Conservation (phyloP, 1,140 invertebrate species). For the Radopholus similis region DNA sequence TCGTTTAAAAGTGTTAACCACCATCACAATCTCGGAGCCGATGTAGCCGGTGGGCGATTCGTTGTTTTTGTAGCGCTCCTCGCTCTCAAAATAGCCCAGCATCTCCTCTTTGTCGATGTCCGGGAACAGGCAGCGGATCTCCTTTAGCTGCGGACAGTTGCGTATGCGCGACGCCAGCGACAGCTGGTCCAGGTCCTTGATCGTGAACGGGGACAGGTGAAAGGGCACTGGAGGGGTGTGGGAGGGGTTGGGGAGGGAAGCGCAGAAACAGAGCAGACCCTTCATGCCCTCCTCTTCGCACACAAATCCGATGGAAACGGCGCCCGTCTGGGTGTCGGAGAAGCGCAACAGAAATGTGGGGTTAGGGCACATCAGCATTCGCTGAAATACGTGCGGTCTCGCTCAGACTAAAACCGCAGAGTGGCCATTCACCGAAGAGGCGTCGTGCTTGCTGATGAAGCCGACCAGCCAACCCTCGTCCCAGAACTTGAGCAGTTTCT, state of each 20-base stretch:
- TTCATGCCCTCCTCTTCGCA: constrained; percentile 58
- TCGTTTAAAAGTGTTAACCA: no score
- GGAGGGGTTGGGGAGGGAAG: not conserved
- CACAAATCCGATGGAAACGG: constrained; percentile 58
- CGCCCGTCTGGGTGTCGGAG: constrained; percentile 59
- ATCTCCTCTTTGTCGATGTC: constrained; percentile 59
- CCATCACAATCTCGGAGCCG: constrained; percentile 60
- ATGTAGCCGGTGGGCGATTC: constrained; percentile 57
- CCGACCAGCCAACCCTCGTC: constrained; percentile 60
- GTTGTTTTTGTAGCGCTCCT: constrained; percentile 46
- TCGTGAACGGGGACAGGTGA: constrained; percentile 58
- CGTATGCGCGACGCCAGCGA: constrained; percentile 56
- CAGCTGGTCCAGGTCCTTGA: constrained; percentile 59
- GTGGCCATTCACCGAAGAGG: constrained; percentile 24
- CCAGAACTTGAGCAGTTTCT: constrained; percentile 59
- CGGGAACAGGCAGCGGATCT: constrained; percentile 58
- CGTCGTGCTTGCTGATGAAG: constrained; percentile 58
- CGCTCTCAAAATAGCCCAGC: constrained; percentile 51
- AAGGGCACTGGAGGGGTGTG: constrained; percentile 46
- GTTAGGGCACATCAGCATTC: constrained; percentile 42
- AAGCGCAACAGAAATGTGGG: constrained; percentile 55
- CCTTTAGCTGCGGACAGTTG: constrained; percentile 55
- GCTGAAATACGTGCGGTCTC: not conserved
- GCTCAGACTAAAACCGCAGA: not conserved
- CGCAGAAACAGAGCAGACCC: constrained; percentile 11